Conservation (phyloP, 2,888 invertebrate genomes). For the Chrysina gloriosa region DNA sequence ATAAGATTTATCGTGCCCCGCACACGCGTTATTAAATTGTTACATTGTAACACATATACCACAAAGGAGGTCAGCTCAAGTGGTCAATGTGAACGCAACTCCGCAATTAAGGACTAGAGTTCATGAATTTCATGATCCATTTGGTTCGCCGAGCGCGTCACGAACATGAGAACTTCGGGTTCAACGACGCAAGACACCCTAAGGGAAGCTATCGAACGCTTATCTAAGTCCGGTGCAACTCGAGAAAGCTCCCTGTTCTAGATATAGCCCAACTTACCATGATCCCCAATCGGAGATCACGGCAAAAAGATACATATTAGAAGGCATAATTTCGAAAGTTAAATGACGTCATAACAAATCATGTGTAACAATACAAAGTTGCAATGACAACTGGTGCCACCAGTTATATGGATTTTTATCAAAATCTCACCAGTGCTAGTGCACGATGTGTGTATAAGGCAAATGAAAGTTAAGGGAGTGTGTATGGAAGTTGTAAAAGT, state of each 20-base stretch:
- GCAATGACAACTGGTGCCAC: neutral
- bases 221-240: neutral
- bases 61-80: neutral
- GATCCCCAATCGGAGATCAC: neutral
- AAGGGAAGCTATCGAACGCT: neutral
- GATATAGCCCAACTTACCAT: neutral
- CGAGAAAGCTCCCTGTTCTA: conserved; percentile 11
- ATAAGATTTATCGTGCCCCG: too few species aligned
- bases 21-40: too few species aligned
- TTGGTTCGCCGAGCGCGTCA: neutral
- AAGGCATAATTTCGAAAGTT: conserved; percentile 32
- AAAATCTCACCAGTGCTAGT: neutral
- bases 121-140: conserved; percentile 1
- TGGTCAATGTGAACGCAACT: neutral
- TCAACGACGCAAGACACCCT: neutral
- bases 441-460: neutral
- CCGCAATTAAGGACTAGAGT: neutral
- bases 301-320: neutral
- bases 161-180: neutral
- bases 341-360: conserved; percentile 26
- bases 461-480: conserved; percentile 4
- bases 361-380: conserved; percentile 19
- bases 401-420: conserved; percentile 6
- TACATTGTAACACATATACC: neutral
- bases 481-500: neutral